These are phyloP conservation scores for Microhierax caerulescens DNA, from an alignment of 2,797 vertebrate genomes.

Conservation along the genomic window DNA sequence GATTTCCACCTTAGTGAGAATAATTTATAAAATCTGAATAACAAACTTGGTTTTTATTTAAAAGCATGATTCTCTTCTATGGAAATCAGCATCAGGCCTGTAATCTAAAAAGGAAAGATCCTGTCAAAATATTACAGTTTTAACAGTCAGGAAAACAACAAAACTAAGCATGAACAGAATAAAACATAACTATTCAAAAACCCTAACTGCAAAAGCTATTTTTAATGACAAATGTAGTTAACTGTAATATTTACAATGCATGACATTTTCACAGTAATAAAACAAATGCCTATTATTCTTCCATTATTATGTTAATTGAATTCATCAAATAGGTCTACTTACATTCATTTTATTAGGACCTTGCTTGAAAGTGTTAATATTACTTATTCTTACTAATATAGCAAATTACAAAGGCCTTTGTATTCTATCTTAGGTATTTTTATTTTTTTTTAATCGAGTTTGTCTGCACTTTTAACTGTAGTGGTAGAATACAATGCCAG, in stretches of 20 bases:
- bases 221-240: neutral
- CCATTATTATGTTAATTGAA: conserved; percentile 5
- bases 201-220: neutral
- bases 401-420: neutral
- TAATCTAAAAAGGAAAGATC: neutral
- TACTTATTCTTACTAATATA: neutral
- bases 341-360: neutral
- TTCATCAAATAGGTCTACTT: neutral
- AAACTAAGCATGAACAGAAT: neutral
- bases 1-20: neutral
- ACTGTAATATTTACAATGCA: neutral
- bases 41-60: neutral
- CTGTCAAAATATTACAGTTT: neutral
- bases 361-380: neutral
- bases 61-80: neutral
- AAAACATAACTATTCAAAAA: neutral
- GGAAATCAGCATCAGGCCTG: neutral
- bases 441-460: neutral
- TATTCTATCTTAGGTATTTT: neutral
- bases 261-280: neutral
- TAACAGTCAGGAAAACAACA: neutral
- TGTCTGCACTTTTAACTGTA: neutral
- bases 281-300: neutral
- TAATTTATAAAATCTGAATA: neutral
- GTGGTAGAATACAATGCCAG: neutral